Evolutionary conservation across 1,140 invertebrate species (phyloP), one percentile per base, ranked within the genome.

Genomic region (Cheumatopsyche charites): DNA sequence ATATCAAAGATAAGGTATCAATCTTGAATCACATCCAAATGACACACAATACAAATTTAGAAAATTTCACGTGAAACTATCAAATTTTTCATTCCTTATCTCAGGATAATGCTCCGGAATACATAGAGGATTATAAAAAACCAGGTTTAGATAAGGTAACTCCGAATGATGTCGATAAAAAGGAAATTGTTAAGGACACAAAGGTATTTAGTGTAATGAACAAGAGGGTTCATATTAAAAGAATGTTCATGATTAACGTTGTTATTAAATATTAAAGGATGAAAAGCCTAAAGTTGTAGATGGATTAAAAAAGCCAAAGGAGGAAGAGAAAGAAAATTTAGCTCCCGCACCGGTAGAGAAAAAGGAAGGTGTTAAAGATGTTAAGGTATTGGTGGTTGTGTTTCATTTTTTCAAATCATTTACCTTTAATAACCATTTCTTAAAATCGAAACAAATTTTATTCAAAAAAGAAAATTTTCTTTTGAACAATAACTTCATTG

Each of bases 301-400:
- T 9, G 62, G 67, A 19, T 90, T 90, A 74, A 89, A 90, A 70
- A 85, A 88, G 66, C 82, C 89, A 5, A 88, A 90, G 12, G 82
- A 90, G 15, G 89, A 90, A 77, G 89, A 89, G 80, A 89, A 87
- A 73, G 84, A 87, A 75, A 86, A 85, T 74, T 80, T 83, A 47
- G 76, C 82, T n/a, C 82, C 82, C 23, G 83, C 82, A 67, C 82
- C 82, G n/a, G 71, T 77, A 67, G 63, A 55, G 12, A 75, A 75
- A 61, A 75, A 70, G 62, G 70, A 65, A 68, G 63, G 55, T 68
- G 70, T 71, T 41, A 69, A 71, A 23, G 65, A 62, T 15, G 49
- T 26, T 11, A 74, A 74, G 73, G 73, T 74, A 72, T 25, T 19
- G 15, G 5, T 42, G 12, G 41, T 42, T 42, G 5, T 42, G 41